phyloP scores from a whole-genome alignment of 2,888 invertebrate genomes.

The Caenorhabditis imperialis region DNA sequence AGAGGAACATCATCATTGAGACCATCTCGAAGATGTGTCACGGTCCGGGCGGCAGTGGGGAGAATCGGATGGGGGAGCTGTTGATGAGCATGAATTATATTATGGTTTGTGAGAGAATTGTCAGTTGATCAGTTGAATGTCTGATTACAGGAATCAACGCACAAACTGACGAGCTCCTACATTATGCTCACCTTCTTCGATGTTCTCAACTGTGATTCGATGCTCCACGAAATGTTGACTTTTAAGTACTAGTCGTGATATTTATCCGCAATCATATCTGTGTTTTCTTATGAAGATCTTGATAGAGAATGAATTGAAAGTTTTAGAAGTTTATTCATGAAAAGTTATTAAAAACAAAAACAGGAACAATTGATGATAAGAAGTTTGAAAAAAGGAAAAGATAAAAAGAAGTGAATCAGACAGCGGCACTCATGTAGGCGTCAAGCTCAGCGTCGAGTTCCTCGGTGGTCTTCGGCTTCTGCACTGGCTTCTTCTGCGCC shows the following conservation, averaged over 20 bases:
- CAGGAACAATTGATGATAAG: too few species aligned
- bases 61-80: constrained; percentile 54
- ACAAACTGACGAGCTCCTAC: constrained; percentile 52
- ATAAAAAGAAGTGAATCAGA: too few species aligned
- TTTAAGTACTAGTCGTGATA: constrained; percentile 43
- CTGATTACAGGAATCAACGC: constrained; percentile 47
- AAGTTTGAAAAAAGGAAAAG: too few species aligned
- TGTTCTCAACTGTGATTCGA: constrained; percentile 60
- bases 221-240: constrained; percentile 56
- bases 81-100: constrained; percentile 62
- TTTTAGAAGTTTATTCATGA: too few species aligned
- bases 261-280: too few species aligned
- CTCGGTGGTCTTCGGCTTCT: too few species aligned
- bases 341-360: too few species aligned
- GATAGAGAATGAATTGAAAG: too few species aligned
- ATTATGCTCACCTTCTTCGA: constrained; percentile 62
- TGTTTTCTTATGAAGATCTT: neutral
- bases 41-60: constrained; percentile 34
- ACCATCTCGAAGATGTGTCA: constrained; percentile 53
- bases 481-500: too few species aligned
- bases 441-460: too few species aligned
- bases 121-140: constrained; percentile 1
- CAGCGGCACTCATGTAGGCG: too few species aligned
- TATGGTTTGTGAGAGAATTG: constrained; percentile 51
- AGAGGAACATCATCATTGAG: constrained; percentile 54